A percentile compares a stretch with the other conserved stretches of the same genome.
Evolutionary conservation across 2,797 vertebrate genomes (phyloP).

Genomic region (Hydrolagus colliei): DNA sequence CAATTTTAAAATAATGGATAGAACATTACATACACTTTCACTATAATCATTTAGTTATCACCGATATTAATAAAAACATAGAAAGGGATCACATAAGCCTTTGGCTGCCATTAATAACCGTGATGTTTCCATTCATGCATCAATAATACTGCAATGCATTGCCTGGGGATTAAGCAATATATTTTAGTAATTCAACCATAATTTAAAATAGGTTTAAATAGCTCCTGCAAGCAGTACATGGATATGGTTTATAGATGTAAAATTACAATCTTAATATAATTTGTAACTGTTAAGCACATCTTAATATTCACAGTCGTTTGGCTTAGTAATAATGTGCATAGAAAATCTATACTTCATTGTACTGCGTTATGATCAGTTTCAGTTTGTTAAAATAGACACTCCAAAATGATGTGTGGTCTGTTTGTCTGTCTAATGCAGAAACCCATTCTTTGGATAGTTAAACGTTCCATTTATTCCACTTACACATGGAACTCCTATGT

Average conservation of each 20-base stretch:
- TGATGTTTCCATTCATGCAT: neutral
- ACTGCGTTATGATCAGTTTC: too few species aligned
- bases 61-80: too few species aligned
- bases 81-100: neutral
- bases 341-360: too few species aligned
- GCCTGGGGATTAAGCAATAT: neutral
- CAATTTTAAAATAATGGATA: neutral
- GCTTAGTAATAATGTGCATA: neutral
- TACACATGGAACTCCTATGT: too few species aligned
- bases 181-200: neutral
- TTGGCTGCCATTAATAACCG: neutral
- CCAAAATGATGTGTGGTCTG: too few species aligned
- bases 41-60: constrained; percentile 4
- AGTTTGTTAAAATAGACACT: too few species aligned
- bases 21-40: neutral
- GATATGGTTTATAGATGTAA: neutral
- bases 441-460: too few species aligned
- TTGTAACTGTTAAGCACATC: neutral
- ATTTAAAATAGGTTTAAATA: neutral
- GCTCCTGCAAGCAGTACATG: neutral
- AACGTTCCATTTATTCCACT: too few species aligned
- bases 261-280: neutral
- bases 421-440: too few species aligned
- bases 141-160: neutral
- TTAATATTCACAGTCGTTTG: neutral